Evolutionary conservation across 2,113 vertebrate genomes (phyloP), one percentile per base, ranked within the genome.

Genomic region (Passer montanus): DNA sequence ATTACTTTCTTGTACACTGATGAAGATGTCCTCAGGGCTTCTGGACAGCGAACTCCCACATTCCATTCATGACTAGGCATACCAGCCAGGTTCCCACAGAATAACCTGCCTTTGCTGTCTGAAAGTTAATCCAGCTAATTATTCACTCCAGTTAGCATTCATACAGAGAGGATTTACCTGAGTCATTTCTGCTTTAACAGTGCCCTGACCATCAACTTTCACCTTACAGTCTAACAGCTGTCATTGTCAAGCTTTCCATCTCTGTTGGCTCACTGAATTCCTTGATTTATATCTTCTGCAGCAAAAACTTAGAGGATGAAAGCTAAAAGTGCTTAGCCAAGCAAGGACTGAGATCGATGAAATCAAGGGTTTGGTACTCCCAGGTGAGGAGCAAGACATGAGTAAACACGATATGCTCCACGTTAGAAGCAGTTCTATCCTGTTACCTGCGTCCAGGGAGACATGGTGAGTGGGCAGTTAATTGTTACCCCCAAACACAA

Each of bases 301-400:
- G 79, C 37, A 86, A 68, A 81, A 35, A 41, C 24, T 62, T 87
- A 47, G 1, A 77, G 37, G 35, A 49, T 59, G 64, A 88, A 90
- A 94, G 33, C 72, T 62, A 47, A 55, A 95, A 91, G 21, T 72
- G 59, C 68, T 93, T 89, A 95, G 72, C 33, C 84, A 92, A 96
- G 73, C 80, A 92, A 89, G 83, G 56, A 75, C 27, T 8, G 2
- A 84, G 83, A 90, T 90, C 64, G 27, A 84, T 93, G 91, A 94
- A 92, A 96, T 81, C 43, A 87, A 87, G 27, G 13, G 53, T 85
- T 85, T 91, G 56, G 69, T 90, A 49, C 26, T 91, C 78, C 66
- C 69, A 75, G 64, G 46, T 89, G 78, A 87, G 64, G 18, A 84
- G 47, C 77, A 91, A 84, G 84, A 75, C 47, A 55, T 14, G 20